Evolutionary conservation across 2,797 vertebrate species (phyloP).

Genomic region (Myoxocephalus aenaeus): DNA sequence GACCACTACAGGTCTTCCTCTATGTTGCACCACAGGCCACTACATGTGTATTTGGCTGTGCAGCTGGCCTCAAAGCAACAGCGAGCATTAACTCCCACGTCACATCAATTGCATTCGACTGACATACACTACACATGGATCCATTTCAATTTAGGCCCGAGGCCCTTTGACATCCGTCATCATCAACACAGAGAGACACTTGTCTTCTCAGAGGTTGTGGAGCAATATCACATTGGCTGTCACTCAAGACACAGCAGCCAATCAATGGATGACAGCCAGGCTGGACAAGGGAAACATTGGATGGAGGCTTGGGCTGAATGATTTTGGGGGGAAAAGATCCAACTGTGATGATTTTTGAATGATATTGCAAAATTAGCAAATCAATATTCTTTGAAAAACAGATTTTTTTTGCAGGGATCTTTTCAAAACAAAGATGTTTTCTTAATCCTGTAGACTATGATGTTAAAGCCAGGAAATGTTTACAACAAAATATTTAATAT

Average conservation of each 20-base stretch:
- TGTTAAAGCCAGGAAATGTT: too few species aligned
- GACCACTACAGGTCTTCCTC: not conserved
- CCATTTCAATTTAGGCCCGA: constrained; percentile 60
- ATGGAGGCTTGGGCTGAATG: constrained; percentile 4
- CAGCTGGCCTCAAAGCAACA: constrained; percentile 7
- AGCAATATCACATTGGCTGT: constrained; percentile 49
- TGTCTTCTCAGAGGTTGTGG: constrained; percentile 42
- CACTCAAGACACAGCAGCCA: constrained; percentile 59
- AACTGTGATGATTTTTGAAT: not conserved
- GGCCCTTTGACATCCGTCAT: constrained; percentile 50
- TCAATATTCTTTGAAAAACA: too few species aligned
- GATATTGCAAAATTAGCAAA: too few species aligned
- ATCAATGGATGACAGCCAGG: constrained; percentile 57
- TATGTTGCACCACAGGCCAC: not conserved
- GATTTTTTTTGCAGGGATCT: too few species aligned
- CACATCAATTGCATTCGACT: constrained; percentile 41
- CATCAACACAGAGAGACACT: constrained; percentile 49
- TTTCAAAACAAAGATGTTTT: too few species aligned
- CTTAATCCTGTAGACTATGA: too few species aligned
- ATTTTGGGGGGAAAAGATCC: not conserved
- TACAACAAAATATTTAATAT: too few species aligned
- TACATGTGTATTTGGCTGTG: not conserved
- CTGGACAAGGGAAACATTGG: not conserved
- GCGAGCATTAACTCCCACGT: constrained; percentile 25
- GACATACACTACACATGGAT: constrained; percentile 38